Conservation (phyloP, 2,113 vertebrate genomes). For the Eira barbara region DNA sequence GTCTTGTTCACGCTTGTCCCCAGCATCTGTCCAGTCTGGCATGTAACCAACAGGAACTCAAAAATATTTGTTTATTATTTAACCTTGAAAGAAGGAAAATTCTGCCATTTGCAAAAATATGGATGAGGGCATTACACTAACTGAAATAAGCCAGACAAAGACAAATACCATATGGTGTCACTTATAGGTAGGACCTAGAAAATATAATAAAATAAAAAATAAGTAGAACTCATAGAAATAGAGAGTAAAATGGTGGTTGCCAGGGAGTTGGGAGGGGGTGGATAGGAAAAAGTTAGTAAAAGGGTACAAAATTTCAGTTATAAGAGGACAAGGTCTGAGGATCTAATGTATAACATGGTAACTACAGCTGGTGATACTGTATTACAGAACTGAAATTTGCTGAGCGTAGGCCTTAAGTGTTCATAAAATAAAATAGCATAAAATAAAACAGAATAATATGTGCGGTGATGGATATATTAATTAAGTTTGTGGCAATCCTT, state of each 20-base stretch:
- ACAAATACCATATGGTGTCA: background rate
- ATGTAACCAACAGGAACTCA: conserved; percentile 6
- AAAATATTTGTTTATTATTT: background rate
- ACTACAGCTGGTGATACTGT: background rate
- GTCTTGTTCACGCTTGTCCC: background rate
- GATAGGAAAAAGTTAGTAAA: background rate
- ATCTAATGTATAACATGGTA: background rate
- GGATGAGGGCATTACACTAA: background rate
- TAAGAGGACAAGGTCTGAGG: background rate
- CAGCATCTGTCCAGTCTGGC: background rate
- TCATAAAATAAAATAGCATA: background rate
- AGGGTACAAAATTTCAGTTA: background rate
- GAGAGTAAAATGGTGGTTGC: background rate
- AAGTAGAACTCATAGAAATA: background rate
- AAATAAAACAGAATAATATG: background rate
- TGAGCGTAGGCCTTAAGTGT: background rate
- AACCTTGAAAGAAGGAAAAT: background rate
- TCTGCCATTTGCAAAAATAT: background rate
- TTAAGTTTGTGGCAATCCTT: background rate
- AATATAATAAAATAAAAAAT: background rate
- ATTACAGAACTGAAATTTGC: background rate
- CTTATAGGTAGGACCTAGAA: background rate
- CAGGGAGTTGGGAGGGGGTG: rapidly evolving
- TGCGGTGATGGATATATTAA: background rate
- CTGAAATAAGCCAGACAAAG: background rate